Evolutionary conservation across 64 coral and sea anemone species (phyloP), one percentile per base, ranked within the genome.

Genomic region (Platygyra sinensis): DNA sequence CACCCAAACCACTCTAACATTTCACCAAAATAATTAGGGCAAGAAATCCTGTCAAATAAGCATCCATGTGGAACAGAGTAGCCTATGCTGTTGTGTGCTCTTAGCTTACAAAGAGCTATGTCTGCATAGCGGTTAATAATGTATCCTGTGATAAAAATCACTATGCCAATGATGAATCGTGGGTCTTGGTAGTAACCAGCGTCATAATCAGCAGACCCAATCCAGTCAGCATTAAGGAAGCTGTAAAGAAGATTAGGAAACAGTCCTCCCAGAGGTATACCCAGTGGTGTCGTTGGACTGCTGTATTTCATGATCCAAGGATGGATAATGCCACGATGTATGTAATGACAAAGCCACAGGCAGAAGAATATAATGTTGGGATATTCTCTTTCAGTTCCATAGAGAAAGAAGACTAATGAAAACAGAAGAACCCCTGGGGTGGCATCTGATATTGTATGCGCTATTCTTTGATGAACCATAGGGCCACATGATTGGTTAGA

Each of bases 281-380:
- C 89, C 32, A 90, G 24, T 0, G 89, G 89, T 20, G 89, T 90
- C 52, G 55, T 90, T 20, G 89, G 77, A 74, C 49, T 82, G 71
- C 89, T 90, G 46, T 90, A 90, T 30, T 83, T 90, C 89, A 90
- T 90, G 30, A 90, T 62, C 89, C 89, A 90, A 4, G 89, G 89
- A 28, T 90, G 89, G 19, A 90, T 83, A 32, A 90, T 15, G 14
- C 89, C 89, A 38, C 89, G 89, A 75, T 90, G 89, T 27, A 90
- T 24, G 39, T 83, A 90, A 83, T 90, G n/a, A n/a, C n/a, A n/a
- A n/a, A n/a, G n/a, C n/a, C n/a, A n/a, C n/a, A n/a, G n/a, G n/a
- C n/a, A n/a, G 89, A 38, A 90, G 55, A 90, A 90, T 75, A 15
- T 74, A 60, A 90, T 83, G 14, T 90, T 90, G 10, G 73, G 7